These are phyloP conservation scores for Spatula versicolor DNA, from an alignment of 2,797 vertebrate species.

Conservation along the genomic window DNA sequence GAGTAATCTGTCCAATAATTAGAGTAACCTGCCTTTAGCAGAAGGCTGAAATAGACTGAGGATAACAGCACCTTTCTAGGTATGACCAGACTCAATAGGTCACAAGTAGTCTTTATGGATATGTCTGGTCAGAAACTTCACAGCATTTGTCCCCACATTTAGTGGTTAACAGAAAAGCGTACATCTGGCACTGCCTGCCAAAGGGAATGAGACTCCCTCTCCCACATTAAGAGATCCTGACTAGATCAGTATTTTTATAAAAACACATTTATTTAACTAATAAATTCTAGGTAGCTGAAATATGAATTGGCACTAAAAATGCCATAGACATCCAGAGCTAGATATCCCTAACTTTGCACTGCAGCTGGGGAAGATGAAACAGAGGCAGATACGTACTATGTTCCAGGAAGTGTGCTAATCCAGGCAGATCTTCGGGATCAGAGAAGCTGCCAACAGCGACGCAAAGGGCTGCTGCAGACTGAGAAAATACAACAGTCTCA, in stretches of 20 bases:
- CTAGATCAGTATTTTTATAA: not conserved
- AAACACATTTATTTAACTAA: not conserved
- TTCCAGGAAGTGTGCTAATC: constrained; percentile 97
- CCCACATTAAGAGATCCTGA: not conserved
- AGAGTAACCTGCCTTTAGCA: not conserved
- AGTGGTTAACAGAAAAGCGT: not conserved
- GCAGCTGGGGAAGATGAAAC: not conserved
- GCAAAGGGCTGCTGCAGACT: constrained; percentile 96
- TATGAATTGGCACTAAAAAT: not conserved
- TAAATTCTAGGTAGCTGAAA: not conserved
- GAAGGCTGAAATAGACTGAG: not conserved
- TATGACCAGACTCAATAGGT: not conserved
- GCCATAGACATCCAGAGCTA: not conserved
- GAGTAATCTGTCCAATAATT: not conserved
- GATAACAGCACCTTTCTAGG: not conserved
- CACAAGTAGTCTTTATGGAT: not conserved
- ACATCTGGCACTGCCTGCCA: not conserved
- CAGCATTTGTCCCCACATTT: not conserved
- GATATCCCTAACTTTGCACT: not conserved
- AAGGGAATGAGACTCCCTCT: not conserved
- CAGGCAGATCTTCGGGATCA: constrained; percentile 93
- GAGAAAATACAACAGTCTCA: constrained; percentile 68
- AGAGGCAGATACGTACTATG: constrained; percentile 88
- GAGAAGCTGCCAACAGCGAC: constrained; percentile 95
- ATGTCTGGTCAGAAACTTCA: not conserved